Evolutionary conservation across 2,113 vertebrate genomes (phyloP).

Genomic region (Tychaedon coryphoeus): DNA sequence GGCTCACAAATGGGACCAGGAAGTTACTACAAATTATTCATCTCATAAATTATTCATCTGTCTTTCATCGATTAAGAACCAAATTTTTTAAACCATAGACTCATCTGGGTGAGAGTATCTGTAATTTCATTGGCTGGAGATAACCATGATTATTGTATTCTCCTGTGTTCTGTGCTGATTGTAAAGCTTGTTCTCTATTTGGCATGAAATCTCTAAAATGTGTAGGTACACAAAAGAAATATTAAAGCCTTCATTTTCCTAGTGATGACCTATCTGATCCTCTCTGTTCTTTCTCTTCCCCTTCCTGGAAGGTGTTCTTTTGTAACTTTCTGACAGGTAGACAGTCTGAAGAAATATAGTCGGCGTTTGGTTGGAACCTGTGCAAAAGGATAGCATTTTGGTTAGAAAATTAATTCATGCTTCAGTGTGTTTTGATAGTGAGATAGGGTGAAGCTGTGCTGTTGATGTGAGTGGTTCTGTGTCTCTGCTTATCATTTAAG

Average conservation of each 20-base stretch:
- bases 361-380: not conserved
- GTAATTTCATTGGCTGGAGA: not conserved
- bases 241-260: not conserved
- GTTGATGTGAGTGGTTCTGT: not conserved
- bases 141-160: not conserved
- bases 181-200: not conserved
- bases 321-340: not conserved
- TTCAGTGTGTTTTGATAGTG: not conserved
- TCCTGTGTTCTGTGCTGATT: not conserved
- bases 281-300: not conserved
- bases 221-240: not conserved
- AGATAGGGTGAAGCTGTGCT: not conserved
- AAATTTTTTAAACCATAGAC: not conserved
- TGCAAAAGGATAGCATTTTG: not conserved
- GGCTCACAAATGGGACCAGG: not conserved
- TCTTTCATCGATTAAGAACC: not conserved
- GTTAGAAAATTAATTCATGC: not conserved
- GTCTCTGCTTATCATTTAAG: not conserved
- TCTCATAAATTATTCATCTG: not conserved
- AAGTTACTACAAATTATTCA: not conserved
- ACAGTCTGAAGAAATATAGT: not conserved
- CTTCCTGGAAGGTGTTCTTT: not conserved
- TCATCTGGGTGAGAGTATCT: not conserved
- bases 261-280: not conserved
- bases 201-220: not conserved